These are phyloP conservation scores for Pentalonia nigronervosa DNA, from an alignment of 1,140 invertebrate genomes.

Conservation along the genomic window DNA sequence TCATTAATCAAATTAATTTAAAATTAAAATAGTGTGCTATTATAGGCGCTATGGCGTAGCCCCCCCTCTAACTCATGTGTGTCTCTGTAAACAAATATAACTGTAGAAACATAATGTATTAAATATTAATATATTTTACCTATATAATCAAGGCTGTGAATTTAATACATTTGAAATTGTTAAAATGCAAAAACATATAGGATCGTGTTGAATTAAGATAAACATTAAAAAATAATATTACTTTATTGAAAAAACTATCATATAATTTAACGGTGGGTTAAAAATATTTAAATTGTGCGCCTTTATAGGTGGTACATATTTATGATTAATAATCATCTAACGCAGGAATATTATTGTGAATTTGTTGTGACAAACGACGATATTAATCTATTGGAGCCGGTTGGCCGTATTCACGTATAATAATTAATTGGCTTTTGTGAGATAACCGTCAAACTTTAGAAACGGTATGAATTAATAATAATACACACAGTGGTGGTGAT, in stretches of 20 bases:
- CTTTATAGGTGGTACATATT: background rate
- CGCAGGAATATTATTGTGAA: background rate
- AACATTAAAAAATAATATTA: background rate
- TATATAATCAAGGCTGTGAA: background rate
- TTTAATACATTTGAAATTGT: background rate
- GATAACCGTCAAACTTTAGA: background rate
- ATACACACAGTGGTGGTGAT: background rate
- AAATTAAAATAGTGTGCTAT: too few species aligned
- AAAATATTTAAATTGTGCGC: background rate
- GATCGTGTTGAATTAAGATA: background rate
- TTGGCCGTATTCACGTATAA: background rate
- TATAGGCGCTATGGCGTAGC: too few species aligned
- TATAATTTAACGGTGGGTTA: background rate
- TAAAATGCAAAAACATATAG: background rate
- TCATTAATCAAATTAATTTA: too few species aligned
- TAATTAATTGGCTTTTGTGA: constrained; percentile 31
- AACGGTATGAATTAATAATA: background rate
- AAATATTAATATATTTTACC: background rate
- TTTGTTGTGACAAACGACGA: background rate
- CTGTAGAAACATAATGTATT: background rate
- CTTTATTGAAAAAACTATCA: background rate
- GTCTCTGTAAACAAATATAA: background rate
- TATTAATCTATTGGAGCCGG: background rate
- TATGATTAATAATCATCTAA: background rate
- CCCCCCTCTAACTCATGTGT: too few species aligned